phyloP scores from a whole-genome alignment of 2,113 vertebrate genomes.

The Psilopogon haemacephalus region DNA sequence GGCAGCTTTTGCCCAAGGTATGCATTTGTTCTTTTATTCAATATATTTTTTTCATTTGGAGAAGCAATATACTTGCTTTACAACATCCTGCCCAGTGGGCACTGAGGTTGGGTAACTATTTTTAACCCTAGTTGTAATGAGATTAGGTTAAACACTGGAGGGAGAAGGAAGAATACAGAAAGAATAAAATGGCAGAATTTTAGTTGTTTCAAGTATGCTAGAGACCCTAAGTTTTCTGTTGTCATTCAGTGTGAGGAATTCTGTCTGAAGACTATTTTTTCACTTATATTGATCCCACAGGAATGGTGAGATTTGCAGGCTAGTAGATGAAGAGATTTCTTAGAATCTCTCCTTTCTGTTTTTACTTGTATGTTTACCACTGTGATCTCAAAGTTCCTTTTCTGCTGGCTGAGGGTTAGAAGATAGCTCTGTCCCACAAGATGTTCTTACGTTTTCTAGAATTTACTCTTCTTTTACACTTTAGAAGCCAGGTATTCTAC shows the following conservation, averaged over 20 bases:
- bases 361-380: not conserved
- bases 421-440: not conserved
- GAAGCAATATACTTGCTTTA: not conserved
- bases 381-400: not conserved
- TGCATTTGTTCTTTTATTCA: not conserved
- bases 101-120: not conserved
- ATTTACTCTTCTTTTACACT: not conserved
- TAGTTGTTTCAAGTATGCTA: not conserved
- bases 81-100: not conserved
- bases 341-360: not conserved
- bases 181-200: not conserved
- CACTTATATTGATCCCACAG: not conserved
- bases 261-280: not conserved
- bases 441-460: not conserved
- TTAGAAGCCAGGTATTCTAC: not conserved
- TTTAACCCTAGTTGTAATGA: not conserved
- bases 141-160: not conserved
- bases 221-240: not conserved
- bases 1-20: not conserved
- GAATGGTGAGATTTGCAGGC: not conserved
- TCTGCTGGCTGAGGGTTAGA: not conserved
- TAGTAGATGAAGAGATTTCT: not conserved
- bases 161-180: not conserved
- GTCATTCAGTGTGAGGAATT: not conserved
- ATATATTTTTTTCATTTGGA: not conserved